Evolutionary conservation across 2,888 invertebrate genomes (phyloP).

Genomic region (Chloroclysta siterata): DNA sequence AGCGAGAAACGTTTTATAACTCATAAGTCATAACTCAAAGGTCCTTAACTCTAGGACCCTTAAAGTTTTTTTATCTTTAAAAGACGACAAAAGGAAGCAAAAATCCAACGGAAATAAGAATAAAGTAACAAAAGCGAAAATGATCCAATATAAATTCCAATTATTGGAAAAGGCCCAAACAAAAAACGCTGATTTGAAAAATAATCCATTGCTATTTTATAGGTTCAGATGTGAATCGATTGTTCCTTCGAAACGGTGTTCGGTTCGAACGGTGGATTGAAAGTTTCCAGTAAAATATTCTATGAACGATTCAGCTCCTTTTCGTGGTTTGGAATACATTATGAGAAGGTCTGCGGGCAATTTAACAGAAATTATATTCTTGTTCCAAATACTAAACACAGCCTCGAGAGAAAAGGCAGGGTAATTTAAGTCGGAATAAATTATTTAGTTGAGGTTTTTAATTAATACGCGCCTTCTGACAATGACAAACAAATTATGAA

Average conservation of each 20-base stretch:
- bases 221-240: conserved; percentile 1
- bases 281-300: conserved; percentile 23
- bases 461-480: too few species aligned
- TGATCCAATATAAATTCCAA: neutral
- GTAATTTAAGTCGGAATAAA: conserved; percentile 10
- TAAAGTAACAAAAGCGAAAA: neutral
- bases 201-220: neutral
- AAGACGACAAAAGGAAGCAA: too few species aligned
- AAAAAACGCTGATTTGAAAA: neutral
- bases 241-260: conserved; percentile 1
- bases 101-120: neutral
- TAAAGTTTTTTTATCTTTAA: too few species aligned
- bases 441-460: conserved; percentile 2
- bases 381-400: conserved; percentile 14
- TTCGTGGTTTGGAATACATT: conserved; percentile 45
- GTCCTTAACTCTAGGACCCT: too few species aligned
- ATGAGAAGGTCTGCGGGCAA: conserved; percentile 19
- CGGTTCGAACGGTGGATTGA: too few species aligned
- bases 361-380: conserved; percentile 28
- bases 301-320: conserved; percentile 15
- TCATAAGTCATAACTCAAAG: too few species aligned
- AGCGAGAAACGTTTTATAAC: too few species aligned
- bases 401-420: conserved; percentile 13
- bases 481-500: too few species aligned
- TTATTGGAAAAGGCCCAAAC: neutral